Percentiles rank a stretch among this genome's conserved stretches.
These are phyloP conservation scores for Forbesichthys papilliferus DNA, from an alignment of 2,113 vertebrate genomes.

Conservation along the genomic window DNA sequence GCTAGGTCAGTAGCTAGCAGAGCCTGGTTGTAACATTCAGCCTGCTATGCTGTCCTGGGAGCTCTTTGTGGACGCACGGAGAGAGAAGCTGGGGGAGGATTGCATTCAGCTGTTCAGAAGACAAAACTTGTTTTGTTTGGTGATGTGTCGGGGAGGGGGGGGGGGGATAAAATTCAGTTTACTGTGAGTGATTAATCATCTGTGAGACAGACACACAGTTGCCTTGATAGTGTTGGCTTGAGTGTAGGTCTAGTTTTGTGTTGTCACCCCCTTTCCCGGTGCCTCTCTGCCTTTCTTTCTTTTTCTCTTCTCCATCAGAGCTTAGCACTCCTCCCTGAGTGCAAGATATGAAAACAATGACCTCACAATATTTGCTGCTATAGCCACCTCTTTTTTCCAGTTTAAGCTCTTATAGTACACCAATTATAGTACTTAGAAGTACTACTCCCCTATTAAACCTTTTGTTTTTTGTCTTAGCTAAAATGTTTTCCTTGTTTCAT, in stretches of 20 bases:
- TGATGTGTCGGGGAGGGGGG: constrained; percentile 18
- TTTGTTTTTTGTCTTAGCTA: no score
- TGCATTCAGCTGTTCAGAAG: constrained; percentile 64
- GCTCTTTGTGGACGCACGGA: constrained; percentile 32
- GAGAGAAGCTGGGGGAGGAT: constrained; percentile 48
- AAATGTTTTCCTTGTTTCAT: no score
- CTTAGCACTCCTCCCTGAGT: constrained; percentile 42
- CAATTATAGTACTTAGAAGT: background rate
- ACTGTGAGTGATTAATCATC: constrained; percentile 34
- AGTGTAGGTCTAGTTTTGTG: constrained; percentile 16
- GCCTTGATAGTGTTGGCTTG: constrained; percentile 22
- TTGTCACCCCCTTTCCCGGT: constrained; percentile 10
- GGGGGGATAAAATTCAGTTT: constrained; percentile 19
- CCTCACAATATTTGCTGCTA: constrained; percentile 34
- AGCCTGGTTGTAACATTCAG: constrained; percentile 44
- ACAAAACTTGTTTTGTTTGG: constrained; percentile 76
- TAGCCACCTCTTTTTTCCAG: constrained; percentile 1
- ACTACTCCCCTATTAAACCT: no score
- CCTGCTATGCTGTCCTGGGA: constrained; percentile 46
- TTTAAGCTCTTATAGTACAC: background rate
- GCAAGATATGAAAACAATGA: constrained; percentile 48
- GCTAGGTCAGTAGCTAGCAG: constrained; percentile 34
- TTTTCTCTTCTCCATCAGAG: constrained; percentile 37
- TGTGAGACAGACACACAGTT: constrained; percentile 16
- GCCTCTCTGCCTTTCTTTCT: constrained; percentile 41